A percentile compares a stretch with the other conserved stretches of the same genome.
Evolutionary conservation across 2,113 vertebrate species (phyloP).

Genomic region (Arothron firmamentum): DNA sequence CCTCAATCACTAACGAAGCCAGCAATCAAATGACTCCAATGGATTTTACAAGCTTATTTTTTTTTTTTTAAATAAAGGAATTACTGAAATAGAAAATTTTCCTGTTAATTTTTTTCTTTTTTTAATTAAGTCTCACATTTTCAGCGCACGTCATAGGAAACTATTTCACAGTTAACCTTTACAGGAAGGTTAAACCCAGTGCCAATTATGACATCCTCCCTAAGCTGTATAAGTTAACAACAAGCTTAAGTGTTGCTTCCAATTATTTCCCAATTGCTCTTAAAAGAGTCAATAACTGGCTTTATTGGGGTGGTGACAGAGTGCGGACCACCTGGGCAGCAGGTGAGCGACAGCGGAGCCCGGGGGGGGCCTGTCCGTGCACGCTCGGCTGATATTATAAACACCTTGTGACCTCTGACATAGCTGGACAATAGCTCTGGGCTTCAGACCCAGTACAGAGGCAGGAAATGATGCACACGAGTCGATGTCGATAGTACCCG

Average conservation of each 20-base stretch:
- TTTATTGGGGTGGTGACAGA: constrained; percentile 62
- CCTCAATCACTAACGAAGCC: constrained; percentile 14
- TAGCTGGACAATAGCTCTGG: constrained; percentile 25
- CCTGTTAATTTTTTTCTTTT: background rate
- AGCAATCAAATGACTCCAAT: constrained; percentile 14
- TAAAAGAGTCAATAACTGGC: constrained; percentile 41
- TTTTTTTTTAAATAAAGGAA: background rate
- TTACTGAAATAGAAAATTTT: background rate
- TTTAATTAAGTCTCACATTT: background rate
- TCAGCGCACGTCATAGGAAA: background rate
- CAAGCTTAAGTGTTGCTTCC: constrained; percentile 27
- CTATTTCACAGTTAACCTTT: constrained; percentile 32
- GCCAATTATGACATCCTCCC: constrained; percentile 16
- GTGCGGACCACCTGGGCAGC: constrained; percentile 42
- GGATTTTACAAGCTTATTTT: too few species aligned
- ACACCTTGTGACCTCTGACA: constrained; percentile 44
- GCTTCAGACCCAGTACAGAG: background rate
- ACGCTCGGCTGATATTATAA: constrained; percentile 40
- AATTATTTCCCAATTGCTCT: constrained; percentile 44
- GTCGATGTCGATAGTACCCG: background rate
- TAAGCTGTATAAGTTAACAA: constrained; percentile 26
- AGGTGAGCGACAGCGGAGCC: constrained; percentile 14
- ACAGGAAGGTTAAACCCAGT: constrained; percentile 17
- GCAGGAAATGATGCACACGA: too few species aligned
- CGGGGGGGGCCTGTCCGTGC: constrained; percentile 45